phyloP scores from a whole-genome alignment of 2,888 invertebrate genomes.

The Meiosimyza decipiens region DNA sequence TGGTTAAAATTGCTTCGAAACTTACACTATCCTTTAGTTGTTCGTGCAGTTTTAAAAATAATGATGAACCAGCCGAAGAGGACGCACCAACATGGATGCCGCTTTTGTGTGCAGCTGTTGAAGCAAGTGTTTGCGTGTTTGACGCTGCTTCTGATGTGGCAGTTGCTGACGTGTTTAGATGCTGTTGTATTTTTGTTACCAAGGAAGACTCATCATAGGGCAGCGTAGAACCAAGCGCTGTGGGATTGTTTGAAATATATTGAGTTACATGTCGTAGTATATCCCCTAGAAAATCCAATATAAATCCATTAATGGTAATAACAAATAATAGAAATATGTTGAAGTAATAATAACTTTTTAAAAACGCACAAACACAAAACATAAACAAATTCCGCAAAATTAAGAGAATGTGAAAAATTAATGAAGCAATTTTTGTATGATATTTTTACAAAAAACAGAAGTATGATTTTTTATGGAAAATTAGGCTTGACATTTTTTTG shows the following conservation, averaged over 20 bases:
- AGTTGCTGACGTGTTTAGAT: slow-evolving; percentile 46
- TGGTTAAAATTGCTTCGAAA: slow-evolving; percentile 3
- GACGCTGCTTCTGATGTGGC: slow-evolving; percentile 33
- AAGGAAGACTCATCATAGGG: slow-evolving; percentile 57
- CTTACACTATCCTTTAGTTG: slow-evolving; percentile 57
- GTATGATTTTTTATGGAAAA: background rate
- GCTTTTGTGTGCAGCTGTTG: slow-evolving; percentile 11
- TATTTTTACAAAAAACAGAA: slow-evolving; percentile 8
- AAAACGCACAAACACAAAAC: slow-evolving; percentile 17
- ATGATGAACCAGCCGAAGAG: slow-evolving; percentile 45
- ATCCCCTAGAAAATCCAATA: slow-evolving; percentile 47
- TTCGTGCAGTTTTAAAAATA: slow-evolving; percentile 57
- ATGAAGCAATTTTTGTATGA: background rate
- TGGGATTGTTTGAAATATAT: slow-evolving; percentile 57
- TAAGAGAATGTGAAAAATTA: slow-evolving; percentile 12
- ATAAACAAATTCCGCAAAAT: slow-evolving; percentile 19
- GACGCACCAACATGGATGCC: background rate
- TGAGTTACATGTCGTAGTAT: slow-evolving; percentile 55
- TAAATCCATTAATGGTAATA: no score
- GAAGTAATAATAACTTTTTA: background rate
- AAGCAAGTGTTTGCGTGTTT: slow-evolving; percentile 2
- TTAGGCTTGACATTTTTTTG: background rate
- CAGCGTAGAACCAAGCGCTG: slow-evolving; percentile 51
- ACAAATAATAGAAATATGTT: background rate
- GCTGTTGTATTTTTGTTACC: slow-evolving; percentile 54